These are phyloP conservation scores for Pseudomyrmex flavicornis DNA, from an alignment of 1,140 invertebrate species.

Conservation along the genomic window DNA sequence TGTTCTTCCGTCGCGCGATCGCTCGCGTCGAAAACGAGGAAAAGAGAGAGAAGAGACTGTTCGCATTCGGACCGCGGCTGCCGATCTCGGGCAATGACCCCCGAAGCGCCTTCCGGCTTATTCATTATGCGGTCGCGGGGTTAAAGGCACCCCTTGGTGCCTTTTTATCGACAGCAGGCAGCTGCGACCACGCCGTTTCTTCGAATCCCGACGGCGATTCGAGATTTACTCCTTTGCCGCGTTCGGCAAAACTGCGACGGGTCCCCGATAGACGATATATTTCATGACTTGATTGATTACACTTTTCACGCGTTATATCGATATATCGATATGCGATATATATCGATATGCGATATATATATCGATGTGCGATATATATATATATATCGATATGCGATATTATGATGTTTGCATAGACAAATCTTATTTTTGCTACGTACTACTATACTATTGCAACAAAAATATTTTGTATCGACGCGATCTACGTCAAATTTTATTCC, in stretches of 20 bases:
- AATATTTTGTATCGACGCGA: too few relatives aligned
- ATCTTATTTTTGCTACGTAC: too few relatives aligned
- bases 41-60: background rate
- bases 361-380: too few relatives aligned
- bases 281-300: too few relatives aligned
- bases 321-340: too few relatives aligned
- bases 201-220: conserved; percentile 27
- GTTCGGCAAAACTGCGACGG: conserved; percentile 31
- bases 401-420: too few relatives aligned
- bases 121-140: conserved; percentile 68
- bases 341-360: too few relatives aligned
- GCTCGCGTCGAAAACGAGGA: conserved; percentile 16
- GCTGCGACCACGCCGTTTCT: background rate
- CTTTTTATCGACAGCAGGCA: conserved; percentile 32
- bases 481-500: too few relatives aligned
- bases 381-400: too few relatives aligned
- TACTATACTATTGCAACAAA: too few relatives aligned
- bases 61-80: conserved; percentile 4
- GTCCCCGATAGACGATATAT: background rate
- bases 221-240: conserved; percentile 37
- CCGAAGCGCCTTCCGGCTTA: conserved; percentile 72
- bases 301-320: background rate
- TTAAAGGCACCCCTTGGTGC: conserved; percentile 59
- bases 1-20: conserved; percentile 51
- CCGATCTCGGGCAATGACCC: conserved; percentile 69